phyloP scores from a whole-genome alignment of 2,113 vertebrate genomes.

The Tachuris rubrigastra region DNA sequence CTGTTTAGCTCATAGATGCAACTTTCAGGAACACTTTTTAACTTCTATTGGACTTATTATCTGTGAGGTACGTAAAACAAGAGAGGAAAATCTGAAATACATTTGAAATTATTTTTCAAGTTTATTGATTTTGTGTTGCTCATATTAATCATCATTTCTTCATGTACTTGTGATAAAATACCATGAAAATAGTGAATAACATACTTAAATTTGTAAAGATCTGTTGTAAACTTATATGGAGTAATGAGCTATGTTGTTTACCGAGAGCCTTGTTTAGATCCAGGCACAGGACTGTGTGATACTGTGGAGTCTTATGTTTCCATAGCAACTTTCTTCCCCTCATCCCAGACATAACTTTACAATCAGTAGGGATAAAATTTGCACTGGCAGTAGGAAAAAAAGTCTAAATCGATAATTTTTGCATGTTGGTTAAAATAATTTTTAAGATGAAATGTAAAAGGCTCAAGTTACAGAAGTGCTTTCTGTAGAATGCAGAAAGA shows the following conservation, averaged over 20 bases:
- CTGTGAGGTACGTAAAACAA: background rate
- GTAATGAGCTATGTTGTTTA: background rate
- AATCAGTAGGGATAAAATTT: conserved; percentile 22
- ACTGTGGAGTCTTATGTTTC: background rate
- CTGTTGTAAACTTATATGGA: background rate
- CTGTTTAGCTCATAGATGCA: background rate
- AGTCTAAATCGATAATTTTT: background rate
- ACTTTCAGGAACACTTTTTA: background rate
- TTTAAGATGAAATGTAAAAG: background rate
- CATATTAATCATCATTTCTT: background rate
- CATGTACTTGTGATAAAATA: background rate
- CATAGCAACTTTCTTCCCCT: background rate
- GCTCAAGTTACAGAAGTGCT: background rate
- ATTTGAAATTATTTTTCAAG: background rate
- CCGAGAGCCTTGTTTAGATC: background rate
- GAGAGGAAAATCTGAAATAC: background rate
- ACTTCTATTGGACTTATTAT: background rate
- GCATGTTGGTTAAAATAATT: conserved; percentile 11
- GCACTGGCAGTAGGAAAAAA: background rate
- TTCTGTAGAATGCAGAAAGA: background rate
- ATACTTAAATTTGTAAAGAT: background rate
- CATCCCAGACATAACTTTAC: background rate
- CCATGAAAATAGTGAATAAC: background rate
- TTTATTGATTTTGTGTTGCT: background rate
- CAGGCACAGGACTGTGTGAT: background rate